These are phyloP conservation scores for Thereva unica DNA, from an alignment of 2,888 invertebrate species.

Conservation along the genomic window DNA sequence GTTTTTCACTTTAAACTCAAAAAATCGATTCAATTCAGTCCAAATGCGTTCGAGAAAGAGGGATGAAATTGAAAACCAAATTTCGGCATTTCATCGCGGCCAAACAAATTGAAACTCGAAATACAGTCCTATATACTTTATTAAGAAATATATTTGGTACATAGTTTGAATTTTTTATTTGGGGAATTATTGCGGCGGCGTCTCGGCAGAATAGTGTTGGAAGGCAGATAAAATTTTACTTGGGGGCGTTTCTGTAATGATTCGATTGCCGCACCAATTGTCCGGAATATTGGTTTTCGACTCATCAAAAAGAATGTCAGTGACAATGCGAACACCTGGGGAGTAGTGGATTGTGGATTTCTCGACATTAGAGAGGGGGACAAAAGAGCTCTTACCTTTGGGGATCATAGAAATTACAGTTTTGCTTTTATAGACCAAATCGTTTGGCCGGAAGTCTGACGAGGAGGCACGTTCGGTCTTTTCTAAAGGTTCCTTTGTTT, in stretches of 20 bases:
- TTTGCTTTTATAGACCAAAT: slow-evolving; percentile 50
- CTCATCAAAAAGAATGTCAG: slow-evolving; percentile 53
- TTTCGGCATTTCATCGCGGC: no score
- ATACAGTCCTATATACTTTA: no score
- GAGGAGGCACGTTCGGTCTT: not conserved
- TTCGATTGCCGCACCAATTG: slow-evolving; percentile 53
- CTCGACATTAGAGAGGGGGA: not conserved
- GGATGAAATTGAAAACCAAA: no score
- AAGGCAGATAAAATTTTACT: slow-evolving; percentile 55
- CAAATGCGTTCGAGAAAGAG: no score
- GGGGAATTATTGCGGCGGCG: no score
- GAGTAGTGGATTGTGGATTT: not conserved
- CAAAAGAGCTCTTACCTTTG: slow-evolving; percentile 46
- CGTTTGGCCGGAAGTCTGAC: no score
- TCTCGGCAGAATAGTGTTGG: slow-evolving; percentile 44
- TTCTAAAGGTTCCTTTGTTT: slow-evolving; percentile 2
- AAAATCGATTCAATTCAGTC: no score
- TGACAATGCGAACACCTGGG: slow-evolving; percentile 54
- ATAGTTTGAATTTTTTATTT: no score
- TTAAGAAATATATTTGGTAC: no score
- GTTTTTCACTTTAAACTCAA: no score
- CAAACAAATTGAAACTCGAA: no score
- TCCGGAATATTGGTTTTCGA: slow-evolving; percentile 43
- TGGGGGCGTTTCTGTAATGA: slow-evolving; percentile 55
- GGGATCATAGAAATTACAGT: slow-evolving; percentile 54